These are phyloP conservation scores for Trichogramma pretiosum DNA, from an alignment of 1,140 invertebrate genomes.

Conservation along the genomic window DNA sequence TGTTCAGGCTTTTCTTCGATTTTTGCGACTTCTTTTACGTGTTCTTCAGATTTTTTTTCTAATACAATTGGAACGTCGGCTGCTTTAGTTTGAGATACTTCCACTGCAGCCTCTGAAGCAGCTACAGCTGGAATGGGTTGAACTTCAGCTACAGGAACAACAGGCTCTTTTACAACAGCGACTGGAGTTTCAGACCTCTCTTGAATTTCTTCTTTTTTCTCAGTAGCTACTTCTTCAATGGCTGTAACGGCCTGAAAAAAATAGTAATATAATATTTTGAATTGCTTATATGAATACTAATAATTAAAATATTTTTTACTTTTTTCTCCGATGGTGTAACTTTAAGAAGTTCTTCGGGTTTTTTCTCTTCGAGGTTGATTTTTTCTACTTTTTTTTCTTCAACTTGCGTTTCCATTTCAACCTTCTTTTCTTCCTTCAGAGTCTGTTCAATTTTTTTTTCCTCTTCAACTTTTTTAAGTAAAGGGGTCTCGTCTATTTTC, in stretches of 20 bases:
- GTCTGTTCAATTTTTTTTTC: slow-evolving; percentile 18
- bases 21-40: slow-evolving; percentile 15
- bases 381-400: slow-evolving; percentile 11
- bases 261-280: slow-evolving; percentile 6
- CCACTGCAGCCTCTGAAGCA: background rate
- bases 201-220: slow-evolving; percentile 6
- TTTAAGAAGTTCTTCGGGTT: slow-evolving; percentile 13
- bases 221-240: slow-evolving; percentile 10
- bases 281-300: background rate
- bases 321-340: slow-evolving; percentile 5
- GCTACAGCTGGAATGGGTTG: slow-evolving; percentile 16
- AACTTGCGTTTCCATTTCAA: no score
- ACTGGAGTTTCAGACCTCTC: background rate
- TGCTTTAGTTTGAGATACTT: slow-evolving; percentile 3
- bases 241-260: slow-evolving; percentile 19
- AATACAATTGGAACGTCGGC: slow-evolving; percentile 1
- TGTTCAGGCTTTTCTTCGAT: slow-evolving; percentile 31
- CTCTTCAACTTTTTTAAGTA: background rate
- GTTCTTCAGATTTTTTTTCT: slow-evolving; percentile 8
- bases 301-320: background rate
- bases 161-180: background rate
- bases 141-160: slow-evolving; percentile 3
- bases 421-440: slow-evolving; percentile 15
- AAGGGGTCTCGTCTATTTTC: slow-evolving; percentile 12
- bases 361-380: slow-evolving; percentile 6